Percentiles rank a stretch among this genome's conserved stretches.
These are phyloP conservation scores for Harpegnathos saltator DNA, from an alignment of 1,140 invertebrate genomes.

Conservation along the genomic window DNA sequence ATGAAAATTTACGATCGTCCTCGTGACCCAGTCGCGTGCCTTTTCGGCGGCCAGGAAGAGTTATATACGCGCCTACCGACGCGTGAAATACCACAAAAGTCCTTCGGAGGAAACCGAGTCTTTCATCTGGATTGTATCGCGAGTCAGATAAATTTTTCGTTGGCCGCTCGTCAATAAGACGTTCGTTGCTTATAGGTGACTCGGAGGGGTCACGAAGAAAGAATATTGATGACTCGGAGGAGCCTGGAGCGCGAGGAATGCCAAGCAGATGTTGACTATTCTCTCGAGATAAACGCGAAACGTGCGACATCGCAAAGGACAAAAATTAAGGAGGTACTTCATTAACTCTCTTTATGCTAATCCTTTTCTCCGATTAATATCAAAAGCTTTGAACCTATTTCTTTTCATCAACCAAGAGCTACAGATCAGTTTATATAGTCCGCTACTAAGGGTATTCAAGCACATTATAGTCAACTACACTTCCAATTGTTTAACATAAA, in stretches of 20 bases:
- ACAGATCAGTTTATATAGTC: too few relatives aligned
- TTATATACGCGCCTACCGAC: conserved; percentile 21
- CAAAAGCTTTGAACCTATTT: too few relatives aligned
- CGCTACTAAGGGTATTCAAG: too few relatives aligned
- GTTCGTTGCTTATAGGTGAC: neutral
- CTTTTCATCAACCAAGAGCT: too few relatives aligned
- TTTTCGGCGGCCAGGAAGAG: conserved; percentile 18
- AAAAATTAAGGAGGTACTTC: neutral
- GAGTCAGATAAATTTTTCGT: neutral
- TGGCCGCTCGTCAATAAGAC: neutral
- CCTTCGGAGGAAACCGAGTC: neutral
- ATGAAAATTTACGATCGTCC: conserved; percentile 41
- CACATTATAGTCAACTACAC: too few relatives aligned
- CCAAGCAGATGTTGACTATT: neutral
- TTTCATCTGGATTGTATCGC: neutral
- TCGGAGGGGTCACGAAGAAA: neutral
- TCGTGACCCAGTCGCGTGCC: conserved; percentile 35
- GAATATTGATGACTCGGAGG: conserved; percentile 19
- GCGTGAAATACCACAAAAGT: conserved; percentile 23
- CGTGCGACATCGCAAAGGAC: neutral
- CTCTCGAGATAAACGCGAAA: neutral
- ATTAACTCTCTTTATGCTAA: too few relatives aligned
- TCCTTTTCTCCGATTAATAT: too few relatives aligned
- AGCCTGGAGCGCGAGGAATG: neutral
- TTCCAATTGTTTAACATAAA: too few relatives aligned